A percentile compares a stretch with the other conserved stretches of the same genome.
Evolutionary conservation across 2,113 vertebrate genomes (phyloP).

Genomic region (Acanthochromis polyacanthus): DNA sequence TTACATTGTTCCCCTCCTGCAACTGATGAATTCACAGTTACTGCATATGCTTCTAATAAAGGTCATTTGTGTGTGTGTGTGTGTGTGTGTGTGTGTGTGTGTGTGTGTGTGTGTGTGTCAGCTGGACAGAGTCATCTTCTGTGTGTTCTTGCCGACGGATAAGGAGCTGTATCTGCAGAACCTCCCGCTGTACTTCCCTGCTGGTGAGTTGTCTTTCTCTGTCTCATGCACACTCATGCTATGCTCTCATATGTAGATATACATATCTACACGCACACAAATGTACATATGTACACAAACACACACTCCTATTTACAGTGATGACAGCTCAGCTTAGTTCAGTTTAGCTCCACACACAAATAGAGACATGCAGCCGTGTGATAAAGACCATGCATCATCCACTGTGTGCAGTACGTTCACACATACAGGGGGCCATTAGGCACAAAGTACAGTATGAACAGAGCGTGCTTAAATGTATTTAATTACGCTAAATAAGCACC

Average conservation of each 20-base stretch:
- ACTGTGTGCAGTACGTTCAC: constrained; percentile 27
- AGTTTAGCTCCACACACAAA: constrained; percentile 36
- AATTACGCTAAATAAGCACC: constrained; percentile 28
- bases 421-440: constrained; percentile 42
- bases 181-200: constrained; percentile 84
- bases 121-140: constrained; percentile 87
- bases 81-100: constrained; percentile 51
- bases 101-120: constrained; percentile 56
- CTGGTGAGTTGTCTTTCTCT: constrained; percentile 70
- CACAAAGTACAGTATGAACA: constrained; percentile 21
- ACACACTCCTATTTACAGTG: constrained; percentile 4
- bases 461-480: constrained; percentile 29
- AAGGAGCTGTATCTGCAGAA: constrained; percentile 81
- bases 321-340: constrained; percentile 48
- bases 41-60: constrained; percentile 58
- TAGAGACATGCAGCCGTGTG: constrained; percentile 33
- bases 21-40: constrained; percentile 54
- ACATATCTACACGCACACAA: constrained; percentile 2
- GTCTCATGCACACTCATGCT: neutral
- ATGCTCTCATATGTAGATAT: neutral
- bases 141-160: constrained; percentile 84
- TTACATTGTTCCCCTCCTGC: constrained; percentile 50
- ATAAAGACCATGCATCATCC: constrained; percentile 41
- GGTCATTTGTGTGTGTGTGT: constrained; percentile 46
- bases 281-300: too few relatives aligned